Percentiles rank a stretch among this genome's conserved stretches.
Conservation (phyloP, 1,140 invertebrate species). For the Acromyrmex echinatior region DNA sequence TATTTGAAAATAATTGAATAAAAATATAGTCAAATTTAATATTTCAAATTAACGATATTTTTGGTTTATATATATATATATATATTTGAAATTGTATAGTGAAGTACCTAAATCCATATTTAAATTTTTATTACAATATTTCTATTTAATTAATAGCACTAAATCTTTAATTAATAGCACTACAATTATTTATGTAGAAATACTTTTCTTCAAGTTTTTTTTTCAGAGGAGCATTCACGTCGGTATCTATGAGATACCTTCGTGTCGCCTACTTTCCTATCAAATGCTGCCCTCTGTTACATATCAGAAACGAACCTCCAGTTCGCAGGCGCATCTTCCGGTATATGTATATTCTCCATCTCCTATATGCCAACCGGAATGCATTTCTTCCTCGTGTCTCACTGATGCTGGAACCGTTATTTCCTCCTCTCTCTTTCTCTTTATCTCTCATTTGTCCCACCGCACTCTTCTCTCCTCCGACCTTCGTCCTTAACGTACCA, state of each 20-base stretch:
- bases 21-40: not conserved
- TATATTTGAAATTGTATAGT: not conserved
- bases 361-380: slow-evolving; percentile 6
- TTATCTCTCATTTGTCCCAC: not conserved
- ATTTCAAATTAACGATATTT: not conserved
- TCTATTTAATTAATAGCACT: not conserved
- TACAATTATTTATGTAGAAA: not conserved
- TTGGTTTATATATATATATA: not conserved
- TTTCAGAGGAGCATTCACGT: not conserved
- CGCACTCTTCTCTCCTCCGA: not conserved
- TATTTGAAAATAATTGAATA: not conserved
- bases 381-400: slow-evolving; percentile 66
- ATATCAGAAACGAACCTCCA: not conserved
- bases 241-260: not conserved
- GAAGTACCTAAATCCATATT: not conserved
- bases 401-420: not conserved
- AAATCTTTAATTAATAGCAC: not conserved
- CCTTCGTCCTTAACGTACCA: slow-evolving; percentile 19
- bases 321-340: slow-evolving; percentile 70
- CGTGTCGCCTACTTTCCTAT: not conserved
- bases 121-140: not conserved
- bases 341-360: slow-evolving; percentile 43
- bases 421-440: not conserved
- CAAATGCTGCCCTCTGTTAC: slow-evolving; percentile 60
- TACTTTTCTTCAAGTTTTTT: not conserved